Base-by-base conservation (phyloP, 2,888 invertebrate genomes). In the Oscheius sp. region DNA sequence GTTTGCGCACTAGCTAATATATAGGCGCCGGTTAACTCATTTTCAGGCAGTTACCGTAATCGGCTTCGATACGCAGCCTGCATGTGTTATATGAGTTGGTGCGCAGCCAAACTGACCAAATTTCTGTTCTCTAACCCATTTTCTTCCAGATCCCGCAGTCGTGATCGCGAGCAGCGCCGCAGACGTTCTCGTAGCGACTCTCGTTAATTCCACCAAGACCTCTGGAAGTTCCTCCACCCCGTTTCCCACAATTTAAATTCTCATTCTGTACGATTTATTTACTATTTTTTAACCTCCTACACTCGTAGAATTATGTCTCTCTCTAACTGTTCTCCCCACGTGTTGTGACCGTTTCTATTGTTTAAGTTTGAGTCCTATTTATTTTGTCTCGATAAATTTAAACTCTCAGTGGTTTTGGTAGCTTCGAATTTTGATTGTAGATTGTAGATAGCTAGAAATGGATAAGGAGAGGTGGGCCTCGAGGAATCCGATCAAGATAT, bases 91-190 rank as follows among this genome's bases (percentile, higher is more conserved):
- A 35, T 55, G 33, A 71, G 13, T 33, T 13, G 33, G 42, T 21
- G 21, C 21, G 21, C 21, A 21, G 21, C 21, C 21, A 21, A 21
- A 21, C 21, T 21, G 21, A 21, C 21, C 21, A 21, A 21, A 21
- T 21, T 21, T 21, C 21, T 21, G 21, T 21, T 21, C 21, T 21
- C 21, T 21, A 21, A 21, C 21, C 21, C 21, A 11, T 13, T 29
- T 58, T 59, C 21, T 55, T 59, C 29, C 62, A 72, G 71, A 72
- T 72, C 71, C 13, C 71, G 71, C 48, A 60, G 60, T n/a, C 71
- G 71, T 50, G 71, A 72, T 11, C 71, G 71, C 29, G 47, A 47
- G 29, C 71, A 59, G 29, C 32, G 42, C 47, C 60, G 59, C 29
- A 72, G 71, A 59, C 71, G 59, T 47, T 71, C 71, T 47, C 71